These are phyloP conservation scores for Apus apus DNA, from an alignment of 2,113 vertebrate species.

Conservation along the genomic window DNA sequence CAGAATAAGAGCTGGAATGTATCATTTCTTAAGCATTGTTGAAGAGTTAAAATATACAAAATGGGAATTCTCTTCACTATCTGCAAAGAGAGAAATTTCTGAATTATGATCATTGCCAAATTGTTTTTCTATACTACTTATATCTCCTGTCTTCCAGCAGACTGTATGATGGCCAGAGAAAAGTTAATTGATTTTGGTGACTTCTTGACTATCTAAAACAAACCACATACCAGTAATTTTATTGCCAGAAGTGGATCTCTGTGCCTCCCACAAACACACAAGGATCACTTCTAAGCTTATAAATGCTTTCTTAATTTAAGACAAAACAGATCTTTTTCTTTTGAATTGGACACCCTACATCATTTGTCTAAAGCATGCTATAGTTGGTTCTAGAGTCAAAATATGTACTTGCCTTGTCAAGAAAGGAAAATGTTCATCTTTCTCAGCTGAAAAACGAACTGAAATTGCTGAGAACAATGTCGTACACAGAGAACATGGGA, in stretches of 20 bases:
- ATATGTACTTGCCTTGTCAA: neutral
- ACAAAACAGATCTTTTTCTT: neutral
- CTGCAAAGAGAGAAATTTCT: neutral
- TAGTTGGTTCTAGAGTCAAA: neutral
- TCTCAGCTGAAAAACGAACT: neutral
- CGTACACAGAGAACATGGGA: neutral
- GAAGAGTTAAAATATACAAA: neutral
- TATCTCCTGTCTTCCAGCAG: neutral
- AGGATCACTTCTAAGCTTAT: neutral
- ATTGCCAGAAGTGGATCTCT: neutral
- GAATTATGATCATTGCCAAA: neutral
- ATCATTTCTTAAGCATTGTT: neutral
- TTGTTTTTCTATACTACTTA: neutral
- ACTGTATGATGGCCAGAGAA: neutral
- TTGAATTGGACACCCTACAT: fast-evolving
- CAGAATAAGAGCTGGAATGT: neutral
- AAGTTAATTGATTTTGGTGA: neutral
- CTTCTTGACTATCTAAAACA: neutral
- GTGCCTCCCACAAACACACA: neutral
- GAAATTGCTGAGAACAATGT: neutral
- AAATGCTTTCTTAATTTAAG: neutral
- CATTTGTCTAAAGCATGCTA: neutral
- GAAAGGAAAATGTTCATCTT: neutral
- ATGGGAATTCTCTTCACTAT: neutral
- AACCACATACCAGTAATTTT: neutral